Evolutionary conservation across 2,113 vertebrate species (phyloP), one percentile per base, ranked within the genome.

Genomic region (Uropsilus gracilis): DNA sequence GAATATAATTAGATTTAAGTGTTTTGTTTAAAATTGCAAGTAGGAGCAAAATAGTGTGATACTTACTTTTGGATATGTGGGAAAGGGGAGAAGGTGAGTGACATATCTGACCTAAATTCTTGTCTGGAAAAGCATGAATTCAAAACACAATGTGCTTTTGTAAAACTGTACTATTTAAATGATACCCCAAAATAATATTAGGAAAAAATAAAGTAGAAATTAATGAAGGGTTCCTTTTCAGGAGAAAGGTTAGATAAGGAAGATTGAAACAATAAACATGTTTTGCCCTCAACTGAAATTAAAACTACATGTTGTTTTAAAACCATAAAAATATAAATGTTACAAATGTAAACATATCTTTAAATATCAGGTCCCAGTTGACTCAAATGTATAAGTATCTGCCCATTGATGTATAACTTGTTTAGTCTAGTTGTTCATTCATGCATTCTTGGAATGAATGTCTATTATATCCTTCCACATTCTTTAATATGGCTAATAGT

Each of bases 31-130:
- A 42, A 71, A 42, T 71, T 73, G 37, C 6, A 48, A 30, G 5
- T 0, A 28, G 13, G 68, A 94, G 59, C 1, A 84, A 90, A 76
- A 44, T 61, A 57, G 16, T 61, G 11, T 34, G n/a, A n/a, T 63
- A 86, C 18, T 92, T 32, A 6, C 39, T 71, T 71, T 69, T 37
- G 3, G 0, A 73, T 42, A 42, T 68, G n/a, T 8, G 7, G 17
- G 11, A 44, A 1, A 8, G 6, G 14, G 4, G n/a, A 66, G 26
- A 1, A 28, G 57, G 13, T 1, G 0, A 53, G 18, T 34, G 32
- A 28, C 71, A 53, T 66, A 72, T 66, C 22, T 32, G 17, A 57
- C 0, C 0, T 22, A 68, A 46, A 55, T 10, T 59, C 26, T 86
- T 82, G 30, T 42, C 3, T 71, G 34, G 10, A 80, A 42, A 26